Evolutionary conservation across 2,113 vertebrate species (phyloP).

Genomic region (Upupa epops): DNA sequence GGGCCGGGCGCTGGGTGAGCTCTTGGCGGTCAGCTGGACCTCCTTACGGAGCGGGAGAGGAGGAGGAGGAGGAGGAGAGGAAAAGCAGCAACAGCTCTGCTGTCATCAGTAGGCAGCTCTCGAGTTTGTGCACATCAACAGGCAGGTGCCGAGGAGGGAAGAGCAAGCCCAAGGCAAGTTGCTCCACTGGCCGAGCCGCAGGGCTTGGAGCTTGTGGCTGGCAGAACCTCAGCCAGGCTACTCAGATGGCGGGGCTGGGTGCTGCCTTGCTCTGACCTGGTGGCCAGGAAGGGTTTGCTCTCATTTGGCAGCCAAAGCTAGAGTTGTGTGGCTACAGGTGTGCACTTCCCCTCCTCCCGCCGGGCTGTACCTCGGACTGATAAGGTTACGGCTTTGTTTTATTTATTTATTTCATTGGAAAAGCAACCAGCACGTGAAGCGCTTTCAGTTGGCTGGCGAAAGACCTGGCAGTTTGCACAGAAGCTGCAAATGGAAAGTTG

Average conservation of each 20-base stretch:
- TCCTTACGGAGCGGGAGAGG: neutral
- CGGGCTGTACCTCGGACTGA: slow-evolving; percentile 58
- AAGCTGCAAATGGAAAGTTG: slow-evolving; percentile 74
- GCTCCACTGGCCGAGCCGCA: neutral
- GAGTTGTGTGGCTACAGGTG: slow-evolving; percentile 69
- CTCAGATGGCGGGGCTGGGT: neutral
- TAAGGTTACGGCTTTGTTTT: slow-evolving; percentile 69
- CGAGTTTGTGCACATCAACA: neutral
- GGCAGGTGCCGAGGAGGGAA: neutral
- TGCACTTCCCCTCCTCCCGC: slow-evolving; percentile 72
- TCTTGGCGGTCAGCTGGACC: slow-evolving; percentile 40
- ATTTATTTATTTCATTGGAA: neutral
- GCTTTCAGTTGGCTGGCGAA: slow-evolving; percentile 64
- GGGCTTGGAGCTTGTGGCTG: neutral
- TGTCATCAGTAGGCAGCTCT: slow-evolving; percentile 19
- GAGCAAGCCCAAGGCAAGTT: neutral
- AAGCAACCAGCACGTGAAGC: slow-evolving; percentile 71
- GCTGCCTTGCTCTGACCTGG: neutral
- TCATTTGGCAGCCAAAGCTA: slow-evolving; percentile 39
- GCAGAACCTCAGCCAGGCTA: neutral
- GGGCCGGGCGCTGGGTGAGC: slow-evolving; percentile 48
- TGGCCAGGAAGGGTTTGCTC: neutral
- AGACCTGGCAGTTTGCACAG: slow-evolving; percentile 72
- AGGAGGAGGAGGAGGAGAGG: slow-evolving; percentile 27
- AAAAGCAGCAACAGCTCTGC: slow-evolving; percentile 40